These are phyloP conservation scores for Campoplex capitator DNA, from an alignment of 2,888 invertebrate species.

Conservation along the genomic window DNA sequence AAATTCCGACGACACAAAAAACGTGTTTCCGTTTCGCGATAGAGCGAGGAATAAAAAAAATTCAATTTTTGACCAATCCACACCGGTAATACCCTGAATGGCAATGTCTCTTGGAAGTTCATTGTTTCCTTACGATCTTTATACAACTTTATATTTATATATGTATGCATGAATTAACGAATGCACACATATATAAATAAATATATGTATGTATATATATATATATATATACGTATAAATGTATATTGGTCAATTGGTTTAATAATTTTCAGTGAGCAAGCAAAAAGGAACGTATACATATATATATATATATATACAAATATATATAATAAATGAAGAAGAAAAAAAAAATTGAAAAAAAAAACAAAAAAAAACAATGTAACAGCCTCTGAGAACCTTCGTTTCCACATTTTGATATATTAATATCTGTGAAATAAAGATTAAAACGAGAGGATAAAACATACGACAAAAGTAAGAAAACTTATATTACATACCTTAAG, in stretches of 20 bases:
- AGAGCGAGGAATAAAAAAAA: slow-evolving; percentile 70
- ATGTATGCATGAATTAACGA: slow-evolving; percentile 3
- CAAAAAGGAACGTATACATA: too few species aligned
- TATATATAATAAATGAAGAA: too few species aligned
- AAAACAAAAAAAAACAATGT: slow-evolving; percentile 42
- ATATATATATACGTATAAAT: slow-evolving; percentile 40
- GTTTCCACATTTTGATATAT: slow-evolving; percentile 83
- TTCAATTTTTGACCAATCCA: slow-evolving; percentile 83
- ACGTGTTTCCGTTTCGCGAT: not conserved
- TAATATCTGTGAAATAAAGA: slow-evolving; percentile 79
- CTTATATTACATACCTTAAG: slow-evolving; percentile 83
- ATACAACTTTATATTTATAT: slow-evolving; percentile 42
- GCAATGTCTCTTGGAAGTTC: slow-evolving; percentile 85
- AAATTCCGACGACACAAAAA: slow-evolving; percentile 24
- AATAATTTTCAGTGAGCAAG: too few species aligned
- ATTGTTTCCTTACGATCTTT: slow-evolving; percentile 68
- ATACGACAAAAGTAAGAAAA: slow-evolving; percentile 74
- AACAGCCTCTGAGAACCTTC: slow-evolving; percentile 78
- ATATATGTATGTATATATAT: slow-evolving; percentile 4
- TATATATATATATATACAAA: too few species aligned
- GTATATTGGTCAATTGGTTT: too few species aligned
- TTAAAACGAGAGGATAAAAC: slow-evolving; percentile 60
- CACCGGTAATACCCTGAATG: slow-evolving; percentile 91
- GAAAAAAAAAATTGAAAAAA: not conserved
- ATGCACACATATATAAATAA: slow-evolving; percentile 29